These are phyloP conservation scores for Gastrophryne carolinensis DNA, from an alignment of 2,797 vertebrate genomes.

Conservation along the genomic window DNA sequence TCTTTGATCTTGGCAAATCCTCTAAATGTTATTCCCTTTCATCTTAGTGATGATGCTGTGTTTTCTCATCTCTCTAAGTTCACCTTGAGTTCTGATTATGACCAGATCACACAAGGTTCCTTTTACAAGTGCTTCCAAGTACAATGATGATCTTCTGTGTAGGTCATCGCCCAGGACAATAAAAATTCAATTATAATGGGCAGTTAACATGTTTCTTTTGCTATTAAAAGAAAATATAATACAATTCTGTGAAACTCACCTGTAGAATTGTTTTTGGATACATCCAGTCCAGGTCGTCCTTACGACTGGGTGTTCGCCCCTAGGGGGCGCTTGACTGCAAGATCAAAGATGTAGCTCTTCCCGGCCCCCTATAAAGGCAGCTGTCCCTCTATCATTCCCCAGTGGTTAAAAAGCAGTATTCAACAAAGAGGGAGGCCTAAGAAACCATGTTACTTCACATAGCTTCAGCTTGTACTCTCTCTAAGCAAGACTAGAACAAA, in stretches of 20 bases:
- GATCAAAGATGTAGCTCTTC: too few relatives aligned
- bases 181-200: not conserved
- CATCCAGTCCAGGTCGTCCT: too few relatives aligned
- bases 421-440: too few relatives aligned
- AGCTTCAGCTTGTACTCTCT: too few relatives aligned
- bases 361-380: too few relatives aligned
- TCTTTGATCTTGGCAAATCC: not conserved
- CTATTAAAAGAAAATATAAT: not conserved
- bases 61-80: not conserved
- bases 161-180: not conserved
- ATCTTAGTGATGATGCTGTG: not conserved
- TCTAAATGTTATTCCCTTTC: not conserved
- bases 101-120: not conserved
- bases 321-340: too few relatives aligned
- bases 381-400: too few relatives aligned
- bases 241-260: not conserved
- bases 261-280: not conserved
- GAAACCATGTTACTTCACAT: too few relatives aligned
- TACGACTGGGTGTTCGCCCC: too few relatives aligned
- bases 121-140: not conserved
- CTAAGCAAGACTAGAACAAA: too few relatives aligned
- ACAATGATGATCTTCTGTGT: not conserved
- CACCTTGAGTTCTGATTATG: slow-evolving; percentile 4
- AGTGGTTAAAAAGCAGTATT: too few relatives aligned
- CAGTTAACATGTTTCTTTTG: not conserved